These are phyloP conservation scores for Microctonus aethiopoides DNA, from an alignment of 2,888 invertebrate genomes.

Conservation along the genomic window DNA sequence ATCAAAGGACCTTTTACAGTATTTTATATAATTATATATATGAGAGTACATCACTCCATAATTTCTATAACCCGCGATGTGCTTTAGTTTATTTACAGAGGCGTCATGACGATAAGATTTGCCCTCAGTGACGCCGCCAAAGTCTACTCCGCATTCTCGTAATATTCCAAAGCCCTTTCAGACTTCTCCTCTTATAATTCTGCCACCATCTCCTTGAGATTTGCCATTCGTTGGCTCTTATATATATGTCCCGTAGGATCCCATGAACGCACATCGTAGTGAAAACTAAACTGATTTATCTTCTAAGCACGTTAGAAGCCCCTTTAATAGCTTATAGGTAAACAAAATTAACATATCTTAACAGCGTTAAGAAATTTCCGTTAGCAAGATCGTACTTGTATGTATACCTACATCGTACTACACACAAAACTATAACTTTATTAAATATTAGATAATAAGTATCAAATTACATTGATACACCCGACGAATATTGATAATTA, in stretches of 20 bases:
- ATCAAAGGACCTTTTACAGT: no score
- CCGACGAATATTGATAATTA: no score
- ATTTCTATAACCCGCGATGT: not conserved
- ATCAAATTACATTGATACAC: no score
- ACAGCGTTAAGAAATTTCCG: conserved; percentile 66
- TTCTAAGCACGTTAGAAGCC: conserved; percentile 64
- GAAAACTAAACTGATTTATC: conserved; percentile 67
- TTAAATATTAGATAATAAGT: not conserved
- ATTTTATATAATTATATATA: no score
- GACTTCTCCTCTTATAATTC: conserved; percentile 33
- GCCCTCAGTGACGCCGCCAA: not conserved
- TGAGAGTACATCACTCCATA: not conserved
- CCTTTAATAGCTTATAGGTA: conserved; percentile 68
- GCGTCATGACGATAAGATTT: conserved; percentile 19
- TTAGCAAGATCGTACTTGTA: conserved; percentile 38
- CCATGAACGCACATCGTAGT: conserved; percentile 40
- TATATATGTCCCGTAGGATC: conserved; percentile 29
- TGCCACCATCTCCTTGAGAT: not conserved
- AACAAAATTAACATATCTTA: conserved; percentile 68
- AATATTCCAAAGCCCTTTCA: conserved; percentile 11
- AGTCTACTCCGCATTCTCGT: not conserved
- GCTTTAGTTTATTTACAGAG: not conserved
- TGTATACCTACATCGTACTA: not conserved
- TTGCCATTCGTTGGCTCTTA: not conserved
- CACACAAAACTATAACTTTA: not conserved